A percentile compares a stretch with the other conserved stretches of the same genome.
phyloP scores from a whole-genome alignment of 2,888 invertebrate species.

The Brachyopa scutellaris region DNA sequence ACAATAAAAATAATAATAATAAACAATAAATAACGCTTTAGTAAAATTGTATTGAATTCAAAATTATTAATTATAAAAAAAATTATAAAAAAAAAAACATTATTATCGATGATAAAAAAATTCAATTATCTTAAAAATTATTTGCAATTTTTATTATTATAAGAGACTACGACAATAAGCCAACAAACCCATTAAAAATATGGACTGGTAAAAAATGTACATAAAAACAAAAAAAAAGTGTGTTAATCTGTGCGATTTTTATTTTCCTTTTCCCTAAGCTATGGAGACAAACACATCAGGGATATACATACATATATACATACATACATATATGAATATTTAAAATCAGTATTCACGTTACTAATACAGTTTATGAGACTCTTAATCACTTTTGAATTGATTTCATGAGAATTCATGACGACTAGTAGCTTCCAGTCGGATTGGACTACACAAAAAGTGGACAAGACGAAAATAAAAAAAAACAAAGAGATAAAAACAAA shows the following conservation, averaged over 20 bases:
- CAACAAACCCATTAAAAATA: not conserved
- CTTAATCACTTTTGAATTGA: too few species aligned
- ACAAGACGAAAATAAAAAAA: too few species aligned
- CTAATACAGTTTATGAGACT: too few species aligned
- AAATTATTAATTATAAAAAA: not conserved
- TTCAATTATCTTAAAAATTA: slow-evolving; percentile 14
- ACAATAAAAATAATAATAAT: slow-evolving; percentile 8
- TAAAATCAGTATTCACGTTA: too few species aligned
- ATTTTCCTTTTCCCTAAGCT: too few species aligned
- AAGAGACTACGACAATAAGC: slow-evolving; percentile 5
- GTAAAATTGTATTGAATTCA: not conserved
- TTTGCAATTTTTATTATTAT: not conserved
- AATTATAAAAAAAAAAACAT: not conserved
- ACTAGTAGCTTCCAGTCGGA: too few species aligned
- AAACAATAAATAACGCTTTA: not conserved
- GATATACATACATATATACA: not conserved
- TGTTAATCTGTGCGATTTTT: too few species aligned
- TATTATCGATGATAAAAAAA: not conserved
- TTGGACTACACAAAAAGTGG: too few species aligned
- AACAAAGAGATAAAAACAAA: too few species aligned
- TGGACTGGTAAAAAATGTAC: not conserved
- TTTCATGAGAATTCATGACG: too few species aligned
- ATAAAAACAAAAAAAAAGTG: too few species aligned
- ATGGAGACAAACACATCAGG: not conserved
- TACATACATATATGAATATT: not conserved